A percentile compares a stretch with the other conserved stretches of the same genome.
These are phyloP conservation scores for Gasterosteus aculeatus DNA, from an alignment of 2,113 vertebrate genomes.

Conservation along the genomic window DNA sequence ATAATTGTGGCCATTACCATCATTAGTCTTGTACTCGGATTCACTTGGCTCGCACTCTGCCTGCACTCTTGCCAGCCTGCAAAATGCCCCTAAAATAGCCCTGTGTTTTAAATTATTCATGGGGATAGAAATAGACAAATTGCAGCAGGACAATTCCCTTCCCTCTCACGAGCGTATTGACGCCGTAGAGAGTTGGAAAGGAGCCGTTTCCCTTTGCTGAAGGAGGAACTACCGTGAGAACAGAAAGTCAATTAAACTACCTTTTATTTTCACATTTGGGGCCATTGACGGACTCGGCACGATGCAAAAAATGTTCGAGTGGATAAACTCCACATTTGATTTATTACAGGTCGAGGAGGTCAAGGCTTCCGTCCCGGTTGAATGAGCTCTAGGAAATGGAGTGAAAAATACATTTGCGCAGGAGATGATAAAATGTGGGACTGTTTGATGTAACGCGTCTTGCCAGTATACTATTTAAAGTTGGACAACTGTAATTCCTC, in stretches of 20 bases:
- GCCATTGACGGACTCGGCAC: background rate
- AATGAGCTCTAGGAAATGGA: conserved; percentile 51
- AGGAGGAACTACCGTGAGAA: conserved; percentile 4
- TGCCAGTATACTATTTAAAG: background rate
- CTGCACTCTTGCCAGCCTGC: conserved; percentile 57
- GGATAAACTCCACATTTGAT: conserved; percentile 32
- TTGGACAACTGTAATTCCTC: conserved; percentile 7
- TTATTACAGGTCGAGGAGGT: conserved; percentile 53
- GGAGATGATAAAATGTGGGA: conserved; percentile 13
- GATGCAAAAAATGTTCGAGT: conserved; percentile 10
- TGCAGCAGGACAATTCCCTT: conserved; percentile 53
- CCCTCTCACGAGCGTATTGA: conserved; percentile 22
- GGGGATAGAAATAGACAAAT: conserved; percentile 65
- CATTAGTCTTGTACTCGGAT: conserved; percentile 66
- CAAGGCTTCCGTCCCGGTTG: conserved; percentile 25
- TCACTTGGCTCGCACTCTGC: conserved; percentile 56
- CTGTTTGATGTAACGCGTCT: background rate
- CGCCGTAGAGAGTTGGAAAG: conserved; percentile 24
- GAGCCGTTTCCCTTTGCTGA: background rate
- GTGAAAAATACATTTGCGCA: conserved; percentile 42
- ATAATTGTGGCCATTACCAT: conserved; percentile 73
- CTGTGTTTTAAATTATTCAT: conserved; percentile 74
- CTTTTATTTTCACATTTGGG: conserved; percentile 1
- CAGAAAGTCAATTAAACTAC: background rate
- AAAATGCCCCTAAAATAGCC: conserved; percentile 71